Evolutionary conservation across 2,113 vertebrate genomes (phyloP).

Genomic region (Pleuronectes platessa): DNA sequence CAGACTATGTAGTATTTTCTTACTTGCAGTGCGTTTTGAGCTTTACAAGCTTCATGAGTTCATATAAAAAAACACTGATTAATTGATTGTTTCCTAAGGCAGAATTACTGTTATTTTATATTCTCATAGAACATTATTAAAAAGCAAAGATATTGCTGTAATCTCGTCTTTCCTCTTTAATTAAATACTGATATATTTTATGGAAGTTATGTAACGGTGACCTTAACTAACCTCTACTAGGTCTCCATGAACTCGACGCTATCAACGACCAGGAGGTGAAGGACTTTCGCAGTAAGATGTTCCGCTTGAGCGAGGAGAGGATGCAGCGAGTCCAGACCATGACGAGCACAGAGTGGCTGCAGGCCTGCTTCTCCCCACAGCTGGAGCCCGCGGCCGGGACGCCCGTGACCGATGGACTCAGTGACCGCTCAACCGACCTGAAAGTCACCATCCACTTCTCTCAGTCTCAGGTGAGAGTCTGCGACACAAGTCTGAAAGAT

Average conservation of each 20-base stretch:
- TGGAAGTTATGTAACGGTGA: background rate
- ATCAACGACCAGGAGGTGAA: conserved; percentile 95
- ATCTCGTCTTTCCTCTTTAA: no score
- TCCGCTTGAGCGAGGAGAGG: conserved; percentile 90
- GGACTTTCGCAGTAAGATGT: conserved; percentile 95
- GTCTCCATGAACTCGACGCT: conserved; percentile 94
- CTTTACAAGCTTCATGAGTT: no score
- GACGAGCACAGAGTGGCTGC: conserved; percentile 92
- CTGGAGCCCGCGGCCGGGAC: conserved; percentile 80
- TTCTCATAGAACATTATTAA: no score
- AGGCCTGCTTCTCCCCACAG: conserved; percentile 90
- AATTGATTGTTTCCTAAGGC: no score
- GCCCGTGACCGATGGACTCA: conserved; percentile 81
- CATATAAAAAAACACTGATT: no score
- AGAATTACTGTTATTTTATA: no score
- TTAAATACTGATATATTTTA: no score
- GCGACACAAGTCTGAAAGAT: no score
- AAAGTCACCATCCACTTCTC: conserved; percentile 95
- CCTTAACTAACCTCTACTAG: conserved; percentile 63
- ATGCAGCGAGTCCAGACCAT: conserved; percentile 89
- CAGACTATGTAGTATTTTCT: background rate
- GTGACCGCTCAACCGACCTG: conserved; percentile 86
- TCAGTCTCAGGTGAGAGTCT: conserved; percentile 89
- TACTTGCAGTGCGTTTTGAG: no score
- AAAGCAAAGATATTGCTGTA: no score